These are phyloP conservation scores for Octodonta nipae DNA, from an alignment of 2,888 invertebrate genomes.

Conservation along the genomic window DNA sequence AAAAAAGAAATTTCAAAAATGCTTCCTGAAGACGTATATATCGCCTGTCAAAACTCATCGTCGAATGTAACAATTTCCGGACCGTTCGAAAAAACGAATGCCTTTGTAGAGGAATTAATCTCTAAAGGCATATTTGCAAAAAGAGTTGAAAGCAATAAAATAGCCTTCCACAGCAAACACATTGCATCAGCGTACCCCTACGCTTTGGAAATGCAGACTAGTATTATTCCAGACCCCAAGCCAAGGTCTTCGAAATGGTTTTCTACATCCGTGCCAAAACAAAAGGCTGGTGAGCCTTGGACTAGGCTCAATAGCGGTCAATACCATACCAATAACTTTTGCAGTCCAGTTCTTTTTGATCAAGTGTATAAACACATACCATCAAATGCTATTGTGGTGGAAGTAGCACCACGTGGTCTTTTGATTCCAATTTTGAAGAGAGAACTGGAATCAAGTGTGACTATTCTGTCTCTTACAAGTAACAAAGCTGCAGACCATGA, in stretches of 20 bases:
- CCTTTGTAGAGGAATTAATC: slow-evolving; percentile 51
- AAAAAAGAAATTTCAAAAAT: slow-evolving; percentile 33
- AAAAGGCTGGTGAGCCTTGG: slow-evolving; percentile 52
- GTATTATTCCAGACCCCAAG: slow-evolving; percentile 53
- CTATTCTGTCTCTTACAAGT: slow-evolving; percentile 57
- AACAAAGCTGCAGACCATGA: slow-evolving; percentile 49
- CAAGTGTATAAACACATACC: slow-evolving; percentile 69
- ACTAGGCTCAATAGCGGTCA: slow-evolving; percentile 59
- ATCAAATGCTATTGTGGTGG: slow-evolving; percentile 63
- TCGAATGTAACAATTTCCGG: slow-evolving; percentile 84
- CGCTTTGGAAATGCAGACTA: too few relatives aligned
- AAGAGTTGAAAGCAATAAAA: slow-evolving; percentile 64
- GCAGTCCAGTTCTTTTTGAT: slow-evolving; percentile 55
- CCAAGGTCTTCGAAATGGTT: slow-evolving; percentile 66
- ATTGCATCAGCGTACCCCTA: too few relatives aligned
- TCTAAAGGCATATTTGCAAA: slow-evolving; percentile 59
- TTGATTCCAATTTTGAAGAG: slow-evolving; percentile 69
- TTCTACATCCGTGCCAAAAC: slow-evolving; percentile 51
- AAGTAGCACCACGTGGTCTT: slow-evolving; percentile 74
- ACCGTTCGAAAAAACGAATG: slow-evolving; percentile 52
- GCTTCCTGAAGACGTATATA: slow-evolving; percentile 62
- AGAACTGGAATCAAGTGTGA: slow-evolving; percentile 49
- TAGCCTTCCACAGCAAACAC: slow-evolving; percentile 79
- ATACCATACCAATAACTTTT: slow-evolving; percentile 75
- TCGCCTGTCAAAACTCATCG: slow-evolving; percentile 76